Base-by-base conservation (phyloP, 2,797 vertebrate species). In the Hipposideros larvatus region DNA sequence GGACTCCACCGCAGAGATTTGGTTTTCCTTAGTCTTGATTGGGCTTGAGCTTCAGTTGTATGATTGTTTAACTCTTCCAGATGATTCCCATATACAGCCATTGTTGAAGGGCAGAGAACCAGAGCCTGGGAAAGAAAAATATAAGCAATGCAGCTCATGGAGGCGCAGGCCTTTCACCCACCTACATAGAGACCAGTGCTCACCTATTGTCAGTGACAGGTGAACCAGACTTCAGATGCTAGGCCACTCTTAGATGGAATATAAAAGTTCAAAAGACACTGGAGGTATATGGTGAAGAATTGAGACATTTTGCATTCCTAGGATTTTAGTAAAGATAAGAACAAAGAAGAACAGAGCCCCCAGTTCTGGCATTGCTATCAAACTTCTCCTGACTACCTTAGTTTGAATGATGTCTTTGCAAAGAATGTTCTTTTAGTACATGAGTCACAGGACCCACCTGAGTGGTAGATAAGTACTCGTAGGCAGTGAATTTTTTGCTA, bases 111-210 rank as follows among this genome's bases (percentile, higher is more conserved):
- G 0, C 31, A n/a, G 55, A 2, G 7, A 87, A 11, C 66, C 16
- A 48, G 55, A 85, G 4, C 7, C 28, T 46, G 10, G 37, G 77
- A 26, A 59, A 57, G 34, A 51, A 73, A 82, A 43, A 59, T 22
- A 4, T 21, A 28, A 14, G 3, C 4, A 11, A 11, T 0, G 15
- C 4, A 31, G 31, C 18, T 55, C 43, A 4, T 11, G 28, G 24
- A 79, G 13, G 31, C 63, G 14, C 0, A 79, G 19, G 59, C 37
- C 24, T 90, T 48, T 51, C 34, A 24, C 22, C 26, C 2, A n/a
- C 26, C 37, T 37, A 16, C 0, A 1, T 1, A 24, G 46, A 92
- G 9, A 57, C 53, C 11, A 21, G 0, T 2, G 68, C 31, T 46
- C 43, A 55, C 14, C 1, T 3, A 6, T 4, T 24, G 63, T 11